Base-by-base conservation (phyloP, 2,113 vertebrate genomes). In the Atractosteus spatula region DNA sequence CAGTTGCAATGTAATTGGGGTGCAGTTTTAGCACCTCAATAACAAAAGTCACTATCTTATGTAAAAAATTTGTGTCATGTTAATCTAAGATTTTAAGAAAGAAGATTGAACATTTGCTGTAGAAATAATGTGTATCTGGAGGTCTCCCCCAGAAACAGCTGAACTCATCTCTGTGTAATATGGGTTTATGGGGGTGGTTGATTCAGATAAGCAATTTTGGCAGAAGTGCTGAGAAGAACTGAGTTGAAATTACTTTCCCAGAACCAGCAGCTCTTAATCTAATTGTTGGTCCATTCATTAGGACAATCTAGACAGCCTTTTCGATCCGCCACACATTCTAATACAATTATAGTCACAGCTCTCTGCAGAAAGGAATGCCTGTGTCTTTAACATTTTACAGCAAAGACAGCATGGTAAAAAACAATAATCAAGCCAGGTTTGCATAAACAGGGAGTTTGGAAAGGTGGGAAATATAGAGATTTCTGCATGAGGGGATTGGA, bases 281-380 rank as follows among this genome's bases (percentile, higher is more conserved):
- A 44, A 77, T 79, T 51, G 74, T 68, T 41, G 68, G 63, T 47
- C 45, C 0, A 45, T 17, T 56, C 54, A 55, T 78, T 62, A 1
- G 71, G 74, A 59, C 75, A 14, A n/a, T 47, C 69, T 8, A 1
- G 3, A 6, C 29, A 67, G 17, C 45, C 54, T 10, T 51, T 64
- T 7, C 42, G 43, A 70, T 79, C 75, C 71, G 63, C 63, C 64
- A 3, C 42, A 55, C 71, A 42, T 10, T 55, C 62, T 59, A 77
- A 80, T 41, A 63, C 16, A 71, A 71, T 82, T 70, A 74, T 16
- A 69, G 64, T 5, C 43, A 42, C 11, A 44, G 3, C 6, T 42
- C 3, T 3, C 42, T 6, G 45, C 75, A 42, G 66, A 10, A 63
- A 51, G 71, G 71, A 73, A 83, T 80, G 82, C 81, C 76, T 77